Base-by-base conservation (phyloP, 92 coral and sea anemone species). In the Palythoa grandis region DNA sequence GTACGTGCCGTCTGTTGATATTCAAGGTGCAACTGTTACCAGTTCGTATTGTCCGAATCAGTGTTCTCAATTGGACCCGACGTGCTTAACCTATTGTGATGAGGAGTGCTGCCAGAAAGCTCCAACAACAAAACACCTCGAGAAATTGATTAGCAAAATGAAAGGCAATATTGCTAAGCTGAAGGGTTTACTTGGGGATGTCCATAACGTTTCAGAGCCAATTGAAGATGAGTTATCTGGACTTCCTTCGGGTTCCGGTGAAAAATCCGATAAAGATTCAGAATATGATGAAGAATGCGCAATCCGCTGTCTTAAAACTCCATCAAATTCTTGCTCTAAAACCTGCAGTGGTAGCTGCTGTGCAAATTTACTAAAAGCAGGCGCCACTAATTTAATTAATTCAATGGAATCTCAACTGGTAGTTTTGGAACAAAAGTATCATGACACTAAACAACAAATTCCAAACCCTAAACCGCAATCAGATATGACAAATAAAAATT, bases 241-340 rank as follows among this genome's bases (percentile, higher is more conserved):
- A 11, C 52, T 23, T 29, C 35, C 22, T 10, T 48, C 43, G 11
- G 43, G 85, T 43, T 80, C 85, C 43, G 74, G 85, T 65, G 63
- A 67, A 20, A 66, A 20, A 1, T 15, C 43, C 40, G 19, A 48
- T 5, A 10, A 48, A 11, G 63, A 9, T 39, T 78, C 57, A 5
- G n/a, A 39, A 16, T 4, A 37, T 1, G 75, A 80, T 43, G 25
- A 25, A 15, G 14, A 23, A 17, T 80, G 85, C 13, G 7, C 85
- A 11, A 47, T 43, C 60, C 38, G 23, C 14, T 80, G 85, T 80
- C 39, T 80, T 1, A 80, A 65, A 50, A 23, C 54, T 23, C 85
- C 85, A 24, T 80, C 85, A 80, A 80, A 80, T 65, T 65, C 85
- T 24, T 80, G 85, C 54, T 80, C 85, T 17, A 80, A 80, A 67